These are phyloP conservation scores for Alaudala cheleensis DNA, from an alignment of 2,113 vertebrate genomes.

Conservation along the genomic window DNA sequence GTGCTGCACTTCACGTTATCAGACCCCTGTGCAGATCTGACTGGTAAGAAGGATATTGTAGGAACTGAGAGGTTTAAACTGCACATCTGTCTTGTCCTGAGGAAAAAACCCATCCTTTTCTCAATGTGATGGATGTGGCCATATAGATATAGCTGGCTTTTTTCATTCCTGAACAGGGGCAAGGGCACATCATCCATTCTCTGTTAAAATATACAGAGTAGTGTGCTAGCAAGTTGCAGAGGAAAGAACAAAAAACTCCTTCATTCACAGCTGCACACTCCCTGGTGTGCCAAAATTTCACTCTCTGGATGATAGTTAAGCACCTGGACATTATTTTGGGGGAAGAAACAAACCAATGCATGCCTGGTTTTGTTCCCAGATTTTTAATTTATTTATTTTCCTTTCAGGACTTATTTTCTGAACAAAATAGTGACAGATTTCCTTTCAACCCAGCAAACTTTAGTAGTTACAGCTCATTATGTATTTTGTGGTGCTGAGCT, in stretches of 20 bases:
- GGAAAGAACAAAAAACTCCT: neutral
- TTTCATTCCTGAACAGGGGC: neutral
- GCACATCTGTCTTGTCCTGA: neutral
- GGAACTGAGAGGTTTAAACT: neutral
- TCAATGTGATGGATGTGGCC: neutral
- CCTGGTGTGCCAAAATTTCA: neutral
- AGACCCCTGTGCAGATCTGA: neutral
- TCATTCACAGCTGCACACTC: neutral
- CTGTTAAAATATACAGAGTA: neutral
- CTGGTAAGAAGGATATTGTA: neutral
- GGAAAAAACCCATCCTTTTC: neutral
- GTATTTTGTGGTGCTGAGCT: neutral
- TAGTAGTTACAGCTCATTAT: neutral
- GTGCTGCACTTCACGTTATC: neutral
- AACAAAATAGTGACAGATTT: neutral
- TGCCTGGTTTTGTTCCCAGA: neutral
- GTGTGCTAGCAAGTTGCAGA: neutral
- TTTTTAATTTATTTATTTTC: no score
- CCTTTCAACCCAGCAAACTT: constrained; percentile 7
- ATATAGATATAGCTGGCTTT: neutral
- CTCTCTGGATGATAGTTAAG: neutral
- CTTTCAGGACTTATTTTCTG: neutral
- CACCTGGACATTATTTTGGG: neutral
- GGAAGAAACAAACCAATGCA: neutral
- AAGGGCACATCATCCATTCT: neutral